These are phyloP conservation scores for Aphaenogaster floridana DNA, from an alignment of 1,140 invertebrate genomes.

Conservation along the genomic window DNA sequence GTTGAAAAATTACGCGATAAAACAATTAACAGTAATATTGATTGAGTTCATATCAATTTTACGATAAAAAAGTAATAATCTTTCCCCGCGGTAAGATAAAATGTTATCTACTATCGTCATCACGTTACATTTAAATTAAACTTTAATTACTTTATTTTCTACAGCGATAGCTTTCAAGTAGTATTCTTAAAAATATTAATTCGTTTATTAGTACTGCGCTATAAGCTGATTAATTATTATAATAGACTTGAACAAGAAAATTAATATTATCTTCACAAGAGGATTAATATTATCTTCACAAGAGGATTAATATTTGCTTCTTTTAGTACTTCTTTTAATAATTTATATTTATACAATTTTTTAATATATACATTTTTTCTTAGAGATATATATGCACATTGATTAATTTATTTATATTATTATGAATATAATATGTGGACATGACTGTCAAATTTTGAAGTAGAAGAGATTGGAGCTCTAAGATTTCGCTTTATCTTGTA, in stretches of 20 bases:
- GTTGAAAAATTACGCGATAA: neutral
- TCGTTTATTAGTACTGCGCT: neutral
- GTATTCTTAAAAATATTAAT: neutral
- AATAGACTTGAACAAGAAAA: neutral
- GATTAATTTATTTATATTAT: neutral
- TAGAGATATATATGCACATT: neutral
- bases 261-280: neutral
- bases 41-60: conserved; percentile 3
- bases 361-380: too few species aligned
- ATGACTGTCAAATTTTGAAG: neutral
- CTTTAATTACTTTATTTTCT: conserved; percentile 10
- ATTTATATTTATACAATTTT: too few species aligned
- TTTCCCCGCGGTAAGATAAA: neutral
- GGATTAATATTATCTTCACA: neutral
- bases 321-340: too few species aligned
- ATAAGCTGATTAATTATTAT: neutral
- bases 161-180: neutral
- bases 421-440: too few species aligned
- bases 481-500: neutral
- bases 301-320: neutral
- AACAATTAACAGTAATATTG: conserved; percentile 1
- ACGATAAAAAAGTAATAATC: neutral
- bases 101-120: neutral
- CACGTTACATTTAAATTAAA: neutral
- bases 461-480: neutral